phyloP scores from a whole-genome alignment of 2,113 vertebrate genomes.

The Amblyopsis rosae region DNA sequence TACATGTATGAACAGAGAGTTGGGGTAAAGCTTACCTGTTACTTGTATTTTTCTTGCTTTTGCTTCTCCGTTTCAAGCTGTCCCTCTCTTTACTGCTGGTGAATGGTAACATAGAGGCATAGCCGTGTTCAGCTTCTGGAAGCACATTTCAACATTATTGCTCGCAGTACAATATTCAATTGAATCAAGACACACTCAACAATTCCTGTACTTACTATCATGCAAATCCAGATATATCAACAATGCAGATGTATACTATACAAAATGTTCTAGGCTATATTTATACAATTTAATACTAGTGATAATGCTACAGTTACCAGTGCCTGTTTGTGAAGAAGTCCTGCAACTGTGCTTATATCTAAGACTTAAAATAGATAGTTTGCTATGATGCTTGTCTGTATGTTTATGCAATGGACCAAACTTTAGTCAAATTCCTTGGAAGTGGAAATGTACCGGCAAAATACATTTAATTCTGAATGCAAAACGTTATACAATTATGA shows the following conservation, averaged over 20 bases:
- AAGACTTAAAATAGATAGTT: no score
- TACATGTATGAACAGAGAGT: no score
- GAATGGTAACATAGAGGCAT: conserved; percentile 92
- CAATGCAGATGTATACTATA: neutral
- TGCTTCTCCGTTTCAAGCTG: conserved; percentile 85
- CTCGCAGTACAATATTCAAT: conserved; percentile 36
- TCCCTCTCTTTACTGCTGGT: conserved; percentile 84
- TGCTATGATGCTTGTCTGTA: neutral
- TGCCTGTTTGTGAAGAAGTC: no score
- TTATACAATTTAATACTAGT: no score
- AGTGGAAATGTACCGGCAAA: conserved; percentile 17
- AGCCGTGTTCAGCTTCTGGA: conserved; percentile 94
- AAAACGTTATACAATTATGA: no score
- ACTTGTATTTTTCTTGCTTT: conserved; percentile 88
- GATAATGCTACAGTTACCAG: no score
- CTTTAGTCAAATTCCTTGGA: neutral
- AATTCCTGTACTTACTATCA: no score
- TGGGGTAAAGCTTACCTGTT: conserved; percentile 79
- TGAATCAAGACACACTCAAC: no score
- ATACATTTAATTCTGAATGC: no score
- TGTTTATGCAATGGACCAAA: conserved; percentile 16
- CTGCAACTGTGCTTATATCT: no score
- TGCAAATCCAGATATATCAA: no score
- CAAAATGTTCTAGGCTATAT: neutral
- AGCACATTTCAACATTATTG: conserved; percentile 60